Base-by-base conservation (phyloP, 1,140 invertebrate genomes). In the Hycleus cichorii region DNA sequence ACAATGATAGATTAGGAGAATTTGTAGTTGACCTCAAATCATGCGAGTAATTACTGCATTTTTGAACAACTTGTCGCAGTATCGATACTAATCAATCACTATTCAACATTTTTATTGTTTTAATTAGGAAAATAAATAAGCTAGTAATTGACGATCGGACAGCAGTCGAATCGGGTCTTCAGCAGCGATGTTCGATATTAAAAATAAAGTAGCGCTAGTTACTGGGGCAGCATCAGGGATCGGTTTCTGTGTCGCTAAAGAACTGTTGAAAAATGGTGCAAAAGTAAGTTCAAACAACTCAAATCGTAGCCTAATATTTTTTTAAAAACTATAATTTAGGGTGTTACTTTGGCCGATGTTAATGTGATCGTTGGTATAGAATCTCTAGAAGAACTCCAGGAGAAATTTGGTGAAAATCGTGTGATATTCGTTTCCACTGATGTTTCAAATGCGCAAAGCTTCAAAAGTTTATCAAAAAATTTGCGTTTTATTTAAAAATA, bases 161-260 rank as follows among this genome's bases (percentile, higher is more conserved):
- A 18, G 18, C 18, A 18, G 18, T 18, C 18, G 18, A 18, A 18
- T 18, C 18, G 18, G 18, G 18, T 18, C 18, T 18, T 18, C 18
- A 18, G 18, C 18, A 18, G 18, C 18, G 18, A 18, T 18, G 18
- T 18, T 32, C 32, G 7, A 32, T 3, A 60, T 85, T 45, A 80
- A 80, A 70, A 83, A 81, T 50, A 85, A 86, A 69, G 82, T 88
- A 47, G 87, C 83, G 53, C 71, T 90, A 40, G 78, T 90, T 18
- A 89, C 88, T n/a, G 88, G 87, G 24, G 87, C 81, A 7, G 85
- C 85, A 38, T 79, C 81, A 49, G 87, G 86, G 39, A 83, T 90
- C 46, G 88, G 88, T 6, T 78, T 82, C 53, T 78, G 81, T 8
- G 85, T 83, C 64, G 81, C 77, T 58, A 80, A 84, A 63, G 83